Evolutionary conservation across 2,888 invertebrate genomes (phyloP), one percentile per base, ranked within the genome.

Genomic region (Thecocarcelia acutangulata): DNA sequence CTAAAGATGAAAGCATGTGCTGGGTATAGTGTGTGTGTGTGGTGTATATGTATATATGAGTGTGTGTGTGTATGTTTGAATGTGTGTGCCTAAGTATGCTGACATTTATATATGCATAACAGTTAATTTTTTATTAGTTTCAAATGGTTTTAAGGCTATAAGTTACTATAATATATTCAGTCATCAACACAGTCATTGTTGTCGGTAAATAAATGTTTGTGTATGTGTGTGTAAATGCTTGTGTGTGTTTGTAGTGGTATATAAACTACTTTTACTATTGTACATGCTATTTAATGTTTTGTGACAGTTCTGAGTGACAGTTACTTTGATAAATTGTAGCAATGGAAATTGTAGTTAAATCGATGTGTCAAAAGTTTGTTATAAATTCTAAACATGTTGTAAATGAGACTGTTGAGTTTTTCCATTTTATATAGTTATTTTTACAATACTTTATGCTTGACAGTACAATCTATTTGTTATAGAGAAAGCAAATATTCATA

Each of bases 221-320:
- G 33, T 17, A 24, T 24, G 12, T 28, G 42, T 21, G 3, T 40
- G 4, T 9, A 8, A 8, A 8, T 17, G 58, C 24, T 17, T 9
- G 21, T n/a, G 46, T 52, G 33, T 52, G 52, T 48, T 12, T 78
- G 59, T 59, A 12, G 54, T 63, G 52, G 48, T 72, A 19, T 59
- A 68, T 48, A 24, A 48, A 70, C 44, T 46, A 61, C 40, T 59
- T 74, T 50, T 74, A 63, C 58, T 78, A 9, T 33, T 64, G 13
- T 24, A 52, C 61, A 21, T 63, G 44, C 52, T 72, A 64, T 80
- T 69, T 76, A 82, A 81, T 82, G 83, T 75, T 12, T 78, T 76
- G 75, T 83, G 83, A 83, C 84, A 84, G 74, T 59, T 81, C 50
- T 77, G 83, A 84, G 66, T 83, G 84, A 81, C 84, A 84, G 80